Conservation (phyloP, 2,113 vertebrate genomes). For the Petromus typicus region DNA sequence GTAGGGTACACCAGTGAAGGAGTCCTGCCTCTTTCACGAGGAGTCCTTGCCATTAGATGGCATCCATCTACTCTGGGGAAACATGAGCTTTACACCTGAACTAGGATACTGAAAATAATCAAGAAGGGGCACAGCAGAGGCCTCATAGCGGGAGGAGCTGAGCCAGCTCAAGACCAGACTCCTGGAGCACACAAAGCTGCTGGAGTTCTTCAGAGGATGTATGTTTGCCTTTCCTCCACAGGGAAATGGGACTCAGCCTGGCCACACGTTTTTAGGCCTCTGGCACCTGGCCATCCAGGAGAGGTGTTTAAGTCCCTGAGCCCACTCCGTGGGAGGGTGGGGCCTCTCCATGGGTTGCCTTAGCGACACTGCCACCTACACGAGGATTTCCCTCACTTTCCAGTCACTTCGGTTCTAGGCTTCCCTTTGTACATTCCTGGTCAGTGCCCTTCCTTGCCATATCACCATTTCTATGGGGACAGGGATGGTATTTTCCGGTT, state of each 20-base stretch:
- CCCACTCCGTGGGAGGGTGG: background rate
- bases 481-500: background rate
- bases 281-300: background rate
- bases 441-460: background rate
- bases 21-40: background rate
- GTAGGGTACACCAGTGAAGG: background rate
- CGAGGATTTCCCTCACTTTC: background rate
- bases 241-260: background rate
- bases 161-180: background rate
- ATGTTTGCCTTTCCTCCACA: background rate
- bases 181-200: background rate
- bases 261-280: background rate
- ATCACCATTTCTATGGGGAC: background rate
- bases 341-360: background rate
- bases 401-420: too few relatives aligned
- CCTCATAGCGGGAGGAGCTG: rapidly evolving
- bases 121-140: background rate
- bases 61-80: background rate
- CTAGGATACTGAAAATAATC: background rate
- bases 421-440: background rate
- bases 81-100: background rate
- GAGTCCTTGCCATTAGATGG: too few relatives aligned
- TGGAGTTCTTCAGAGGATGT: background rate
- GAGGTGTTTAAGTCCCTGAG: background rate
- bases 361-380: background rate